phyloP scores from a whole-genome alignment of 2,113 vertebrate genomes.

The Pachycephala philippinensis region DNA sequence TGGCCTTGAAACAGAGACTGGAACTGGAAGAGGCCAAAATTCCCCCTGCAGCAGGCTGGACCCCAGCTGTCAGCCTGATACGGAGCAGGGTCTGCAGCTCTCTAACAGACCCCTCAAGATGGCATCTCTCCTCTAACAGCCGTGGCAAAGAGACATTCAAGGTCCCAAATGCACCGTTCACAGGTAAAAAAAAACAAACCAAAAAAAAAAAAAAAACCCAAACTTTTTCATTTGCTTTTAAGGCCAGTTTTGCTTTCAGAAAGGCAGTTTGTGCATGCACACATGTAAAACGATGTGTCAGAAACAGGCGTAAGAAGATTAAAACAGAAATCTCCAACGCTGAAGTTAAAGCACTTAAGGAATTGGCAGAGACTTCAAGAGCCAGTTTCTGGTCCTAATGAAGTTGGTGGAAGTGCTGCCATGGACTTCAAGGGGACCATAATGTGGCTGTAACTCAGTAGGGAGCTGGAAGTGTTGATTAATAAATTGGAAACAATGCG shows the following conservation, averaged over 20 bases:
- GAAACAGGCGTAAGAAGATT: neutral
- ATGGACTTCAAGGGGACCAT: slow-evolving; percentile 42
- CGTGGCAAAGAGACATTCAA: neutral
- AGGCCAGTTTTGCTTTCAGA: neutral
- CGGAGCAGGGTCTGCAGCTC: fast-evolving
- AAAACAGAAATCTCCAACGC: neutral
- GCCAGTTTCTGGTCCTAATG: slow-evolving; percentile 17
- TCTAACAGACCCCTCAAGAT: neutral
- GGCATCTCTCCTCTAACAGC: neutral
- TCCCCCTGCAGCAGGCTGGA: neutral
- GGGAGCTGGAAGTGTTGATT: slow-evolving; percentile 54
- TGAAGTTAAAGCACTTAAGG: slow-evolving; percentile 49
- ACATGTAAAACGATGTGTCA: slow-evolving; percentile 17
- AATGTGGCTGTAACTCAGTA: slow-evolving; percentile 48
- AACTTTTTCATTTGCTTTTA: neutral
- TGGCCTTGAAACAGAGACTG: neutral
- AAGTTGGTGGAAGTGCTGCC: slow-evolving; percentile 39
- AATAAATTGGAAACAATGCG: slow-evolving; percentile 31
- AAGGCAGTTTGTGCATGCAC: neutral
- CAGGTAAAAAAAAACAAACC: neutral
- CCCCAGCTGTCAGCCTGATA: neutral
- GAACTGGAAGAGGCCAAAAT: neutral
- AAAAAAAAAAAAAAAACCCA: neutral
- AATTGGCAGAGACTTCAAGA: slow-evolving; percentile 58
- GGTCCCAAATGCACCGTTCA: neutral